Evolutionary conservation across 2,888 invertebrate species (phyloP).

Genomic region (Diaprepes abbreviatus): DNA sequence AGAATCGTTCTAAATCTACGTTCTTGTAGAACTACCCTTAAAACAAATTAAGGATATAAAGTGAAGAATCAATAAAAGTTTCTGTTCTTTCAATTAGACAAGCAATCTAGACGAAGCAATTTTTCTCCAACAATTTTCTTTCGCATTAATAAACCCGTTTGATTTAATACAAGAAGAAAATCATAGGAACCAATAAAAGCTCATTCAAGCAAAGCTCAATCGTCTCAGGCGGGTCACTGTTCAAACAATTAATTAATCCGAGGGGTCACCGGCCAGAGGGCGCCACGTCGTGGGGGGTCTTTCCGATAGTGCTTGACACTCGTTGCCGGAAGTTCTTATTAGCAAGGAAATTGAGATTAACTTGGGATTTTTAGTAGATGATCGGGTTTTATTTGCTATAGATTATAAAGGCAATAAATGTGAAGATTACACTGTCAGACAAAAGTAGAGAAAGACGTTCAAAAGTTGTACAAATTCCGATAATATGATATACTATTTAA

Average conservation of each 20-base stretch:
- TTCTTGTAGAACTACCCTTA: no score
- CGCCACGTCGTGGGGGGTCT: conserved; percentile 51
- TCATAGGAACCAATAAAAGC: conserved; percentile 27
- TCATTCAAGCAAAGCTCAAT: conserved; percentile 35
- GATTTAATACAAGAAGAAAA: conserved; percentile 23
- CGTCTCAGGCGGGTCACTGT: conserved; percentile 53
- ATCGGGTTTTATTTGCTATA: conserved; percentile 2
- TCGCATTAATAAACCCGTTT: background rate
- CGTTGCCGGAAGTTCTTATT: conserved; percentile 37
- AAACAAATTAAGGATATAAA: no score
- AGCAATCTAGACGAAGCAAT: background rate
- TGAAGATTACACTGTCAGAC: background rate
- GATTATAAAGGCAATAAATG: conserved; percentile 5
- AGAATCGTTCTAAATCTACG: no score
- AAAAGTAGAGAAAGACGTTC: no score
- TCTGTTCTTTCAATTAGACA: background rate
- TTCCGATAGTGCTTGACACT: conserved; percentile 32
- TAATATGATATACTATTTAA: no score
- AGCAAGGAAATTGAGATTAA: conserved; percentile 23
- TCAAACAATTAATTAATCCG: conserved; percentile 58
- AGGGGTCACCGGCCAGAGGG: conserved; percentile 54
- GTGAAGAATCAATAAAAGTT: no score
- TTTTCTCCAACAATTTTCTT: background rate
- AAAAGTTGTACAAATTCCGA: no score
- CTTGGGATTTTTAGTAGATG: conserved; percentile 23